Evolutionary conservation across 2,888 invertebrate genomes (phyloP).

Genomic region (Polyploca ridens): DNA sequence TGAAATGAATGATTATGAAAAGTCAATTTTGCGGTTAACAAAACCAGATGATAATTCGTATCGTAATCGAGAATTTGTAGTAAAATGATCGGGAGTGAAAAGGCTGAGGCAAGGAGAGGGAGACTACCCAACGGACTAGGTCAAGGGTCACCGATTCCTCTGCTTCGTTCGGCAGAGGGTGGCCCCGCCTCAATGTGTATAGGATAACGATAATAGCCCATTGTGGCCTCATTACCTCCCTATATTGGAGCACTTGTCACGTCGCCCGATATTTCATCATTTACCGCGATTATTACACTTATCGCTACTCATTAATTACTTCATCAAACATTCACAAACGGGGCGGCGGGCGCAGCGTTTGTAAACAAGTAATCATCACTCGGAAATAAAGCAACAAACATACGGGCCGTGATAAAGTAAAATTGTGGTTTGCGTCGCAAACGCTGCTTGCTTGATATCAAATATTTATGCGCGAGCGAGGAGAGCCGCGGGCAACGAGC

Average conservation of each 20-base stretch:
- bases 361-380: conserved; percentile 47
- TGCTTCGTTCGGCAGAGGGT: conserved; percentile 37
- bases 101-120: conserved; percentile 35
- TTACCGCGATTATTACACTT: conserved; percentile 31
- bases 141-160: conserved; percentile 65
- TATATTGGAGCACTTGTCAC: conserved; percentile 60
- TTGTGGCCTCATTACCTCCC: conserved; percentile 58
- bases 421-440: conserved; percentile 49
- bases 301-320: conserved; percentile 23
- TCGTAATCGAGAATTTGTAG: conserved; percentile 44
- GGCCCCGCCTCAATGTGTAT: conserved; percentile 51
- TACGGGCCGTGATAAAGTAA: conserved; percentile 48
- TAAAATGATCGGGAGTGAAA: conserved; percentile 42
- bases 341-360: conserved; percentile 25
- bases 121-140: conserved; percentile 51
- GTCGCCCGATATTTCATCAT: conserved; percentile 37
- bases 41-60: conserved; percentile 17
- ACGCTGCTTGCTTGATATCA: conserved; percentile 52
- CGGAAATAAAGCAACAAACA: conserved; percentile 43
- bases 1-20: too few species aligned
- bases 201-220: conserved; percentile 65
- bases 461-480: conserved; percentile 60
- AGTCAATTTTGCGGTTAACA: neutral
- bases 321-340: conserved; percentile 34
- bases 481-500: conserved; percentile 45